Percentiles rank a stretch among this genome's conserved stretches.
Conservation (phyloP, 2,888 invertebrate species). For the Cyclophora albipunctata region DNA sequence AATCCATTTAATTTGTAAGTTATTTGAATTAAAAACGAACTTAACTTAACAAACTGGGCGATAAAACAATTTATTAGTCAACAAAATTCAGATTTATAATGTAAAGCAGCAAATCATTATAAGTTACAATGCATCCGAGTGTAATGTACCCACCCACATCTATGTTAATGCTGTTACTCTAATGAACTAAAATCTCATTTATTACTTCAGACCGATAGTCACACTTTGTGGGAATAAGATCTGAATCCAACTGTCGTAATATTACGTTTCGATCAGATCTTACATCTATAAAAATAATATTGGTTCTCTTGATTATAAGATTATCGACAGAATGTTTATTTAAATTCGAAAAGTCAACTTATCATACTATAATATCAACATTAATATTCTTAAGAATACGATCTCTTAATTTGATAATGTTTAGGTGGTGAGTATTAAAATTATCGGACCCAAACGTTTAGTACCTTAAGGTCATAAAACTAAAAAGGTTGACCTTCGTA, state of each 20-base stretch:
- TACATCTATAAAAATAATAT: conserved; percentile 30
- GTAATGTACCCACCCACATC: conserved; percentile 41
- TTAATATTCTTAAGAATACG: conserved; percentile 18
- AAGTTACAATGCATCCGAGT: conserved; percentile 18
- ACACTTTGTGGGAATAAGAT: conserved; percentile 48
- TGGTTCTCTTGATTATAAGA: conserved; percentile 30
- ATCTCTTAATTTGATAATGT: conserved; percentile 9
- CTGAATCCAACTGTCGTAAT: conserved; percentile 24
- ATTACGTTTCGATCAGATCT: conserved; percentile 20
- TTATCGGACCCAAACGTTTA: too few relatives aligned
- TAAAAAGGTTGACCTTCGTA: too few relatives aligned
- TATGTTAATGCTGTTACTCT: conserved; percentile 41
- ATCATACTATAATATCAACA: conserved; percentile 31
- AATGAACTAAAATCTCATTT: conserved; percentile 53
- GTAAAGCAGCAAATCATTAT: conserved; percentile 23
- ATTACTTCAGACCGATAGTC: conserved; percentile 38
- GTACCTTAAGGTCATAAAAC: too few relatives aligned
- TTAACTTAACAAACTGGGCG: too few relatives aligned
- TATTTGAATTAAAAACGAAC: too few relatives aligned
- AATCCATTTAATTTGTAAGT: too few relatives aligned
- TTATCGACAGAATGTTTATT: conserved; percentile 25
- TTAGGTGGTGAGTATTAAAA: too few relatives aligned
- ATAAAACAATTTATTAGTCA: too few relatives aligned
- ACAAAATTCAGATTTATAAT: too few relatives aligned
- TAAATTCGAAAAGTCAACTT: conserved; percentile 29